Percentiles rank a stretch among this genome's conserved stretches.
Evolutionary conservation across 1,140 invertebrate genomes (phyloP).

Genomic region (Drosophila sechellia): DNA sequence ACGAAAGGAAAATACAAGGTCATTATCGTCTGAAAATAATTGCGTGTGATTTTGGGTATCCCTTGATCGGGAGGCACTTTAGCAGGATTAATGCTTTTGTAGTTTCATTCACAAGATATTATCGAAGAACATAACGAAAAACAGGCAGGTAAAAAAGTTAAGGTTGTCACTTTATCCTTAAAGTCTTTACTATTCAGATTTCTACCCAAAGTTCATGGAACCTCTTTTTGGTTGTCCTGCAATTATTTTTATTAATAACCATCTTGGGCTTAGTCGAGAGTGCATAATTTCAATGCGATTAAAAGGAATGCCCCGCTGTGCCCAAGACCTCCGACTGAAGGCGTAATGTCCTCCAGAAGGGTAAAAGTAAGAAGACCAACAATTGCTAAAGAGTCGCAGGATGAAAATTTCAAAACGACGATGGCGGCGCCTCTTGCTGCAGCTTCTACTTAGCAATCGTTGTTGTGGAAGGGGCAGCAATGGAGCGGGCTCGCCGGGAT

Average conservation of each 20-base stretch:
- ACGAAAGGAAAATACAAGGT: too few relatives aligned
- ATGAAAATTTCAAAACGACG: slow-evolving; percentile 49
- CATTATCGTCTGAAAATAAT: not conserved
- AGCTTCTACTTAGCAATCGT: slow-evolving; percentile 54
- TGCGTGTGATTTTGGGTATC: not conserved
- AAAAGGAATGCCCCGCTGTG: slow-evolving; percentile 25
- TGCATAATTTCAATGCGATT: slow-evolving; percentile 14
- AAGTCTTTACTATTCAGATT: not conserved
- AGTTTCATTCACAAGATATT: not conserved
- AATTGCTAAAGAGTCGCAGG: slow-evolving; percentile 29
- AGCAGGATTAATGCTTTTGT: not conserved
- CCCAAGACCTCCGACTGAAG: slow-evolving; percentile 13
- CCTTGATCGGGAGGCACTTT: not conserved
- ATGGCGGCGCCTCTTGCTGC: slow-evolving; percentile 41
- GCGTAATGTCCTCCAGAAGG: slow-evolving; percentile 29
- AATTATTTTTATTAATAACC: not conserved
- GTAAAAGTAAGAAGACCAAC: slow-evolving; percentile 23
- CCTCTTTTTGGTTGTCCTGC: not conserved
- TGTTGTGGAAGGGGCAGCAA: slow-evolving; percentile 5
- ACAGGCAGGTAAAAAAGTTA: not conserved
- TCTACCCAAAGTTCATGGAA: not conserved
- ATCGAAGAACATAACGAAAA: too few relatives aligned
- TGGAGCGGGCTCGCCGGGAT: not conserved
- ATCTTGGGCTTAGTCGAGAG: not conserved
- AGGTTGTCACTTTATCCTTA: too few relatives aligned